These are phyloP conservation scores for Parnassius orleans DNA, from an alignment of 2,888 invertebrate species.

Conservation along the genomic window DNA sequence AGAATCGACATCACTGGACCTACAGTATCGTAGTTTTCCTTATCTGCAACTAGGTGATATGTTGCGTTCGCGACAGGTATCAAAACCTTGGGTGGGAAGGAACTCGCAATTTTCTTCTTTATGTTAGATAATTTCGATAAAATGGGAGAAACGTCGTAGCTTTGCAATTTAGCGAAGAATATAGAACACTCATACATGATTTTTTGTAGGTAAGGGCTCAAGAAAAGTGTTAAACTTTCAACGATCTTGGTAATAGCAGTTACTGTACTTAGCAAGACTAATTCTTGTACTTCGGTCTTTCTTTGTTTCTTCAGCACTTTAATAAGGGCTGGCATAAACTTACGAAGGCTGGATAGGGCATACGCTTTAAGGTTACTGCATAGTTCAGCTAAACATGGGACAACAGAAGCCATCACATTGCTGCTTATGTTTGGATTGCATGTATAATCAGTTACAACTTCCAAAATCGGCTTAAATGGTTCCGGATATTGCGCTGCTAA, in stretches of 20 bases:
- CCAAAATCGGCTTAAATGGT: slow-evolving; percentile 86
- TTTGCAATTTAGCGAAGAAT: slow-evolving; percentile 77
- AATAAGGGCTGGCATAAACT: slow-evolving; percentile 89
- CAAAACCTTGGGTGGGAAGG: slow-evolving; percentile 87
- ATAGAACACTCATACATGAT: slow-evolving; percentile 84
- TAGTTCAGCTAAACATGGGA: slow-evolving; percentile 89
- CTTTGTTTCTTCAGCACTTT: slow-evolving; percentile 83
- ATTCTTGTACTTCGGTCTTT: slow-evolving; percentile 80
- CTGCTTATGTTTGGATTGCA: slow-evolving; percentile 74
- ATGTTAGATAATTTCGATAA: slow-evolving; percentile 81
- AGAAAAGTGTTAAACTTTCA: slow-evolving; percentile 89
- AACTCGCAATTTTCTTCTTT: slow-evolving; percentile 84
- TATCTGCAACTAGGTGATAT: slow-evolving; percentile 82
- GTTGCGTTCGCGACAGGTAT: slow-evolving; percentile 87
- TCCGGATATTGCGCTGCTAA: slow-evolving; percentile 85
- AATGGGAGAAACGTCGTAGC: slow-evolving; percentile 71
- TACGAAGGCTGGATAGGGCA: slow-evolving; percentile 86
- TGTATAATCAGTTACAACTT: slow-evolving; percentile 83
- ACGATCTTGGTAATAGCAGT: slow-evolving; percentile 91
- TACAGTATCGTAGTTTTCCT: slow-evolving; percentile 82
- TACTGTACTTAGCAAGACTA: slow-evolving; percentile 86
- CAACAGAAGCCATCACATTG: slow-evolving; percentile 86
- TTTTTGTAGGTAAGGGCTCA: slow-evolving; percentile 91
- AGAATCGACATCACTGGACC: slow-evolving; percentile 88
- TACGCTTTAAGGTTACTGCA: slow-evolving; percentile 88